Evolutionary conservation across 2,888 invertebrate genomes (phyloP).

Genomic region (Andrena fulva): DNA sequence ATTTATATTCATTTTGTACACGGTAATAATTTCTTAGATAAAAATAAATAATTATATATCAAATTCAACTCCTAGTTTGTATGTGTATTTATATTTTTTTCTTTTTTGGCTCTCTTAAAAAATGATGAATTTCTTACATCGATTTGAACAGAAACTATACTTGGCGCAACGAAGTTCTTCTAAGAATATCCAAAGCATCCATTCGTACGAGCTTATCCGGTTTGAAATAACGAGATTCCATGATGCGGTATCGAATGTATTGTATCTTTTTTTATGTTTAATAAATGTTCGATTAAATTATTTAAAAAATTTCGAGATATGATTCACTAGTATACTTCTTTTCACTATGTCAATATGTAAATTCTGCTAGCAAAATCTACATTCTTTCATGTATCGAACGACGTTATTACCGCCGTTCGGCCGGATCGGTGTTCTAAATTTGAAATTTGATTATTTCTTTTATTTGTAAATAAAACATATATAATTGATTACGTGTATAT

Average conservation of each 20-base stretch:
- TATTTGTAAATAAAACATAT: constrained; percentile 39
- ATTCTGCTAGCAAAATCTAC: constrained; percentile 32
- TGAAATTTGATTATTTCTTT: constrained; percentile 25
- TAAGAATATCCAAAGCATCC: constrained; percentile 1
- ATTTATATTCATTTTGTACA: constrained; percentile 84
- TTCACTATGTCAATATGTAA: constrained; percentile 43
- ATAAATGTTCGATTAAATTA: constrained; percentile 31
- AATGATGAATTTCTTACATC: constrained; percentile 26
- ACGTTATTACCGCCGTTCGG: constrained; percentile 1
- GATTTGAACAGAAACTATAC: constrained; percentile 24
- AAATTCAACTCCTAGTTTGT: constrained; percentile 44
- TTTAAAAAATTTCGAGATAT: constrained; percentile 10
- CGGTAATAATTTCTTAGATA: constrained; percentile 80
- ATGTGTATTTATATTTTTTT: constrained; percentile 39
- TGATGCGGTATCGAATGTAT: constrained; percentile 15
- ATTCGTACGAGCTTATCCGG: constrained; percentile 8
- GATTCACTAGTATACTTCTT: constrained; percentile 5
- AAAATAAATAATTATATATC: constrained; percentile 76
- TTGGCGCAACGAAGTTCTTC: constrained; percentile 3
- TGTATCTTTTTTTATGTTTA: constrained; percentile 32
- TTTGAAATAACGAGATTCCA: constrained; percentile 13
- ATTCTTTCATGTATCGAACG: not conserved
- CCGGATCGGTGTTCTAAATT: constrained; percentile 8
- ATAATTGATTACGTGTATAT: constrained; percentile 11
- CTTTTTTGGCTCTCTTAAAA: constrained; percentile 7